Conservation (phyloP, 2,888 invertebrate species). For the Rapana venosa region DNA sequence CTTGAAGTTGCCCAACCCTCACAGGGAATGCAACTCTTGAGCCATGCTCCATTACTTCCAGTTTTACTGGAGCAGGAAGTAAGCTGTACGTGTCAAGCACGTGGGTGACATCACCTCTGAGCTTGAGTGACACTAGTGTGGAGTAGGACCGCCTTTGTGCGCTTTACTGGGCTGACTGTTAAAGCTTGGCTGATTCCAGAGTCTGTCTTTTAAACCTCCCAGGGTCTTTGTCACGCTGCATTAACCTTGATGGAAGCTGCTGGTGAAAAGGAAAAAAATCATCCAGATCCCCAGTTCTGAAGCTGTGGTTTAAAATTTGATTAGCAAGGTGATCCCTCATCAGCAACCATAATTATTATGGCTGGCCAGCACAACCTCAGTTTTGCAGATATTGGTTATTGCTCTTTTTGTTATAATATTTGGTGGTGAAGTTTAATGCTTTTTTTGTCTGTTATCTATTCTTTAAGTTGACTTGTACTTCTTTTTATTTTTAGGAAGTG, state of each 20-base stretch:
- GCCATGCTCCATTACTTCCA: conserved; percentile 18
- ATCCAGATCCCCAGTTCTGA: too few relatives aligned
- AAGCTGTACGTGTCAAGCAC: background rate
- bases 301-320: too few relatives aligned
- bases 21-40: background rate
- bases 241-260: background rate
- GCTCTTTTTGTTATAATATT: too few relatives aligned
- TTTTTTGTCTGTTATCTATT: too few relatives aligned
- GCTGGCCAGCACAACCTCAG: too few relatives aligned
- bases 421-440: too few relatives aligned
- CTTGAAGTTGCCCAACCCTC: background rate
- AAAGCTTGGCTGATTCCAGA: background rate
- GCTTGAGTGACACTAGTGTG: conserved; percentile 13
- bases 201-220: background rate
- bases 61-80: background rate
- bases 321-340: too few relatives aligned
- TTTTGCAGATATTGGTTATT: too few relatives aligned
- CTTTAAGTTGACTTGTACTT: too few relatives aligned
- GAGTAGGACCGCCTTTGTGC: background rate
- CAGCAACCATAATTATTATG: too few relatives aligned
- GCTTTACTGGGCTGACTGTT: background rate
- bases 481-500: too few relatives aligned
- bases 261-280: too few relatives aligned
- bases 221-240: background rate
- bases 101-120: conserved; percentile 7